phyloP scores from a whole-genome alignment of 1,140 invertebrate species.

The Diprion similis region DNA sequence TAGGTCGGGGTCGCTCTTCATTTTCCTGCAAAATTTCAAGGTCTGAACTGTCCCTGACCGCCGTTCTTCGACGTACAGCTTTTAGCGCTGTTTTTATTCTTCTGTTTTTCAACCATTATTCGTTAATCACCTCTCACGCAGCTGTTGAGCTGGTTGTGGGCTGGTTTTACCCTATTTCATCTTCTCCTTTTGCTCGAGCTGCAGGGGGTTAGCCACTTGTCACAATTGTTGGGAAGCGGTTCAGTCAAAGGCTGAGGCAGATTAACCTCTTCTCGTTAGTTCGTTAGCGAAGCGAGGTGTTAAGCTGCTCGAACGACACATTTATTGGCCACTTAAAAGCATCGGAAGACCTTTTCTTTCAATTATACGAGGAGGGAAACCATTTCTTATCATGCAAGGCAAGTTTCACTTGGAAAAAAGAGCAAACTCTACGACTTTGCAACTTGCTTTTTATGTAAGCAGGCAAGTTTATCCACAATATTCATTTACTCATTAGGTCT shows the following conservation, averaged over 20 bases:
- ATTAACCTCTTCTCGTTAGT: neutral
- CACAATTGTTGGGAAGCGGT: no score
- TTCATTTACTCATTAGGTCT: no score
- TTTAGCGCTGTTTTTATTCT: neutral
- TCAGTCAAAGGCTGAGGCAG: no score
- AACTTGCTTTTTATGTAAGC: no score
- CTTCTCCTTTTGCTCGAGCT: neutral
- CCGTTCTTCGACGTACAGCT: neutral
- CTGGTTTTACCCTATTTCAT: neutral
- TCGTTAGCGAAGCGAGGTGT: neutral
- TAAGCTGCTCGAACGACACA: neutral
- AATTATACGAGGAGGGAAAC: no score
- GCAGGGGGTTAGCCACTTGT: neutral
- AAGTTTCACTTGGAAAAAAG: no score
- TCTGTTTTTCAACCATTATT: neutral
- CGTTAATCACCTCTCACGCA: neutral
- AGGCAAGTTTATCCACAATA: no score
- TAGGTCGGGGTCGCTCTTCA: constrained; percentile 67
- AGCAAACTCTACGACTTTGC: no score
- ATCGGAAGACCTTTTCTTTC: no score
- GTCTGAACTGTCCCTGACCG: constrained; percentile 4
- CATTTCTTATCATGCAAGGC: no score
- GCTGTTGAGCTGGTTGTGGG: neutral
- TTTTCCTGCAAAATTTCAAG: constrained; percentile 59
- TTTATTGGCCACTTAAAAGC: neutral